phyloP scores from a whole-genome alignment of 2,888 invertebrate genomes.

The Spodoptera picta region DNA sequence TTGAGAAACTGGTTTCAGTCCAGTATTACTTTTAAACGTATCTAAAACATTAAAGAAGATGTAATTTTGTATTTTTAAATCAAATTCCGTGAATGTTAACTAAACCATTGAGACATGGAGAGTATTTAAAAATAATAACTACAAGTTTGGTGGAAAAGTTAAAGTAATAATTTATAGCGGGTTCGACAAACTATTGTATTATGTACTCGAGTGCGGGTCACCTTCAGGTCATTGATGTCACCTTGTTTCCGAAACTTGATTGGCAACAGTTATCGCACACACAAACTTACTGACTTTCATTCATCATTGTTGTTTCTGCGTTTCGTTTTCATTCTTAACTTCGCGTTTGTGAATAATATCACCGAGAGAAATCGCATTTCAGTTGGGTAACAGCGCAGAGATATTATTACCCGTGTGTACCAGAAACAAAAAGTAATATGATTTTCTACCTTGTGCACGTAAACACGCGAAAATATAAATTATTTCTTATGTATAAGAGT shows the following conservation, averaged over 20 bases:
- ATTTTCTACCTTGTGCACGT: conserved; percentile 26
- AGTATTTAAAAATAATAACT: conserved; percentile 48
- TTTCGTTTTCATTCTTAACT: conserved; percentile 50
- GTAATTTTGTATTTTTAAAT: conserved; percentile 17
- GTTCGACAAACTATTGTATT: conserved; percentile 79
- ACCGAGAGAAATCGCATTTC: conserved; percentile 46
- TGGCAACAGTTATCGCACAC: conserved; percentile 78
- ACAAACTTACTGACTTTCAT: conserved; percentile 73
- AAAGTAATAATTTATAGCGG: conserved; percentile 58
- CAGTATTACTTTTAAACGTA: conserved; percentile 17
- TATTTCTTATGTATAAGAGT: conserved; percentile 38
- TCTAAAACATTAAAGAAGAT: conserved; percentile 2
- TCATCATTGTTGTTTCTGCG: conserved; percentile 69
- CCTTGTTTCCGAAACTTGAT: conserved; percentile 85
- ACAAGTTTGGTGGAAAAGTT: conserved; percentile 55
- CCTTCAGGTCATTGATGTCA: conserved; percentile 84
- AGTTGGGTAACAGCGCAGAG: conserved; percentile 25
- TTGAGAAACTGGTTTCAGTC: conserved; percentile 56
- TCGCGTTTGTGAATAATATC: conserved; percentile 41
- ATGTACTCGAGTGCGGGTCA: conserved; percentile 72
- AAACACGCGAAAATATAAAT: conserved; percentile 40
- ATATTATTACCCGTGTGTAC: conserved; percentile 32
- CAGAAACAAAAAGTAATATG: conserved; percentile 35
- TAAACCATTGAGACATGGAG: conserved; percentile 1
- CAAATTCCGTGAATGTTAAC: not conserved